Percentiles rank a stretch among this genome's conserved stretches.
Conservation (phyloP, 2,888 invertebrate genomes). For the Caenorhabditis macrosperma region DNA sequence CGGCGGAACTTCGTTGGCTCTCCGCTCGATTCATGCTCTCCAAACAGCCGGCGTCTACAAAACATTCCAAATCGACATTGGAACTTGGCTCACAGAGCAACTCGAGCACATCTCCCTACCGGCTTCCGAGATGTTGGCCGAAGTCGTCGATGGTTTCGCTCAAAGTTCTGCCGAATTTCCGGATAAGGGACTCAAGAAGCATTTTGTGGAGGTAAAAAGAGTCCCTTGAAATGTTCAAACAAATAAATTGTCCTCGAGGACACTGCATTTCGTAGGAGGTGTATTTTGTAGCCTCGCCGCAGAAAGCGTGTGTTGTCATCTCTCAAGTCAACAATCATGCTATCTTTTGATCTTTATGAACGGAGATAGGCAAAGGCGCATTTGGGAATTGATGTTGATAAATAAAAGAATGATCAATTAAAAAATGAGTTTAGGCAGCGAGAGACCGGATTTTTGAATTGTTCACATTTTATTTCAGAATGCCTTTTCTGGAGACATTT, state of each 20-base stretch:
- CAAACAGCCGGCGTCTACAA: slow-evolving; percentile 40
- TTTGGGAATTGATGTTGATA: no score
- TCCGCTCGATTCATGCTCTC: slow-evolving; percentile 55
- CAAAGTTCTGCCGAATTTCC: neutral
- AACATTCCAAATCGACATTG: slow-evolving; percentile 37
- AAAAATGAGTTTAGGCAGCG: no score
- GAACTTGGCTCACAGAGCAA: slow-evolving; percentile 48
- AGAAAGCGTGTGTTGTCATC: no score
- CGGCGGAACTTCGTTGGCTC: slow-evolving; percentile 11
- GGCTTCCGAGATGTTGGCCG: slow-evolving; percentile 22
- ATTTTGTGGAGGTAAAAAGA: slow-evolving; percentile 24
- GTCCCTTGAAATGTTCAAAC: no score
- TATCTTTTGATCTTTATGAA: no score
- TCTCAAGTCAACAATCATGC: no score
- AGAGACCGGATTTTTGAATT: no score
- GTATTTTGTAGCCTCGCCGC: neutral
- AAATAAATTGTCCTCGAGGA: no score
- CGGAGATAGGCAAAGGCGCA: no score
- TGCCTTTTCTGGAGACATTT: slow-evolving; percentile 49
- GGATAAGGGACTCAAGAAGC: slow-evolving; percentile 14
- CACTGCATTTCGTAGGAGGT: no score
- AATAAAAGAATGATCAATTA: no score
- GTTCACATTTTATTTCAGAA: no score
- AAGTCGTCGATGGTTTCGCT: slow-evolving; percentile 41
- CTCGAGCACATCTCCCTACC: slow-evolving; percentile 33